A percentile compares a stretch with the other conserved stretches of the same genome.
Conservation (phyloP, 2,113 vertebrate species). For the Urocolius indicus region DNA sequence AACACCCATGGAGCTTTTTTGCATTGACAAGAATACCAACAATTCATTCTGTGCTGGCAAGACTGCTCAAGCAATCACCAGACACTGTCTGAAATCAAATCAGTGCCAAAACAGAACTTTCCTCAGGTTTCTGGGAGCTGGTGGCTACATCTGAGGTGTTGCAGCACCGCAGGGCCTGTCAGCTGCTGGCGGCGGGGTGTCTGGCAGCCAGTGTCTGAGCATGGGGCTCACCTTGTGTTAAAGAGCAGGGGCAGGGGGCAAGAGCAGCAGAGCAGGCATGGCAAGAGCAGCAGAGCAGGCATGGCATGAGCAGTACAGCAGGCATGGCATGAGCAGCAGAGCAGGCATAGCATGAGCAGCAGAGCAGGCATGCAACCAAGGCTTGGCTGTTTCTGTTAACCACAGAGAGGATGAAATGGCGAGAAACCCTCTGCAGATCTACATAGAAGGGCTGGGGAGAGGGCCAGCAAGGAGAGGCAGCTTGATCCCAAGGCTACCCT, state of each 20-base stretch:
- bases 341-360: background rate
- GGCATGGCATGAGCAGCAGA: background rate
- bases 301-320: no score
- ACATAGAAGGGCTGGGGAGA: background rate
- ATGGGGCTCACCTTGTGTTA: background rate
- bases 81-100: background rate
- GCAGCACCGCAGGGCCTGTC: background rate
- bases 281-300: no score
- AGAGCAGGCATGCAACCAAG: fast-evolving
- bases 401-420: background rate
- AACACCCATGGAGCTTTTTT: conserved; percentile 22
- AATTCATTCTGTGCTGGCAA: background rate
- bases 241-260: background rate
- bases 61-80: background rate
- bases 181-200: background rate
- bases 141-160: background rate
- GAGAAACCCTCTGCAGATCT: background rate
- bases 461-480: background rate
- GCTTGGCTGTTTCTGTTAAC: background rate
- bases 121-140: background rate
- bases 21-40: conserved; percentile 7
- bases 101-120: background rate
- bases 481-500: background rate
- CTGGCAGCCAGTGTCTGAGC: background rate
- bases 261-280: background rate